phyloP scores from a whole-genome alignment of 1,140 invertebrate species.

The Neodiprion virginianus region DNA sequence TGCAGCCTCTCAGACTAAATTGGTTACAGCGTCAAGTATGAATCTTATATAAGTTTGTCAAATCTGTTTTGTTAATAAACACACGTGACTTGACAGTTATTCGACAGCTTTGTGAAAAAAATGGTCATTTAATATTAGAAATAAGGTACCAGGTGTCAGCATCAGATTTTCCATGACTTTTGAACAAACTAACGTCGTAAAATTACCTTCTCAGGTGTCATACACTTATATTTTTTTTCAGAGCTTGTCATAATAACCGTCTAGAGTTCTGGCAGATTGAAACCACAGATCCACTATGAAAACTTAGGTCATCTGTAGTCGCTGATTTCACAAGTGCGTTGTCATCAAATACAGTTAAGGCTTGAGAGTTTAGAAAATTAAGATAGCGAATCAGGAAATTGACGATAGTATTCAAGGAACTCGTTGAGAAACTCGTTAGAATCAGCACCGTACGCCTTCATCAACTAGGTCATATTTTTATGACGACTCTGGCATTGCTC shows the following conservation, averaged over 20 bases:
- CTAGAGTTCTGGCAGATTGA: conserved; percentile 11
- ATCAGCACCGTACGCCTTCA: neutral
- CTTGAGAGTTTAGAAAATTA: neutral
- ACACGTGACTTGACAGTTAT: conserved; percentile 7
- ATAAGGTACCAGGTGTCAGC: conserved; percentile 13
- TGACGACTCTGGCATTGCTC: conserved; percentile 18
- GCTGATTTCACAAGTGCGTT: neutral
- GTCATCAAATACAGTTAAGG: too few species aligned
- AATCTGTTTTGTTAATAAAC: neutral
- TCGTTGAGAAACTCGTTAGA: neutral
- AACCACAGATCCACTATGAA: conserved; percentile 11
- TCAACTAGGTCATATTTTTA: conserved; percentile 28
- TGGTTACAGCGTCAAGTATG: conserved; percentile 7
- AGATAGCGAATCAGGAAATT: neutral
- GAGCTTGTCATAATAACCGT: neutral
- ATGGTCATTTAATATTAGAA: conserved; percentile 8
- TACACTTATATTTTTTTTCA: neutral
- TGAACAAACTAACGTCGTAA: conserved; percentile 5
- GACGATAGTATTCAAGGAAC: neutral
- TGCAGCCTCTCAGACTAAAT: neutral
- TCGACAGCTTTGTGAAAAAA: conserved; percentile 13
- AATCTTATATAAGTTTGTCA: conserved; percentile 18
- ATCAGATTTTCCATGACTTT: conserved; percentile 15
- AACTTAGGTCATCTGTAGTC: conserved; percentile 9
- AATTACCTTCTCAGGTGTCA: neutral